Evolutionary conservation across 2,888 invertebrate species (phyloP).

Genomic region (Parascotia fuliginaria): DNA sequence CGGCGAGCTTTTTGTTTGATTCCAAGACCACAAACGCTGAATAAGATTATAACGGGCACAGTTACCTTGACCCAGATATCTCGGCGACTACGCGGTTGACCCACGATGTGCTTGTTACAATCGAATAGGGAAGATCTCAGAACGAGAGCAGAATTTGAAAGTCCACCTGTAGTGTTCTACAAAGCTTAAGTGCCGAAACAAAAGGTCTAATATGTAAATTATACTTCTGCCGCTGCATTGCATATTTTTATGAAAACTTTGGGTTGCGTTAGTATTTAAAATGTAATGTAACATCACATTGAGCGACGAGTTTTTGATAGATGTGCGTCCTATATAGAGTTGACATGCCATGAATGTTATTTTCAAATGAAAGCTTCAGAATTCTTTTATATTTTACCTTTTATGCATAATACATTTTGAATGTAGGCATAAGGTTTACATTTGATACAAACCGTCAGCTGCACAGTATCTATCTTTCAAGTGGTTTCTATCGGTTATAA

Average conservation of each 20-base stretch:
- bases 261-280: too few species aligned
- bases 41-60: constrained; percentile 38
- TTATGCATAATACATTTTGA: too few species aligned
- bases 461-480: too few species aligned
- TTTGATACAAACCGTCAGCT: too few species aligned
- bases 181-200: constrained; percentile 6
- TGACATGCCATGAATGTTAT: too few species aligned
- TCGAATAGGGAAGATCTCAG: constrained; percentile 20
- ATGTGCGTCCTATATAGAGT: too few species aligned
- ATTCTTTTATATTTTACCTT: too few species aligned
- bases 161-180: constrained; percentile 5
- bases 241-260: not conserved
- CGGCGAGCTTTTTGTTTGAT: constrained; percentile 29
- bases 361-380: too few species aligned
- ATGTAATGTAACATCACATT: too few species aligned
- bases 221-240: not conserved
- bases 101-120: constrained; percentile 38
- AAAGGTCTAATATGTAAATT: constrained; percentile 1
- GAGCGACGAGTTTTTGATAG: too few species aligned
- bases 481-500: too few species aligned
- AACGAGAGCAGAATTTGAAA: constrained; percentile 19
- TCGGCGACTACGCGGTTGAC: constrained; percentile 33
- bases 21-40: constrained; percentile 29
- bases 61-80: constrained; percentile 45
- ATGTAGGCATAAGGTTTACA: too few species aligned